Conservation (phyloP, 2,888 invertebrate species). For the Andrena haemorrhoa region DNA sequence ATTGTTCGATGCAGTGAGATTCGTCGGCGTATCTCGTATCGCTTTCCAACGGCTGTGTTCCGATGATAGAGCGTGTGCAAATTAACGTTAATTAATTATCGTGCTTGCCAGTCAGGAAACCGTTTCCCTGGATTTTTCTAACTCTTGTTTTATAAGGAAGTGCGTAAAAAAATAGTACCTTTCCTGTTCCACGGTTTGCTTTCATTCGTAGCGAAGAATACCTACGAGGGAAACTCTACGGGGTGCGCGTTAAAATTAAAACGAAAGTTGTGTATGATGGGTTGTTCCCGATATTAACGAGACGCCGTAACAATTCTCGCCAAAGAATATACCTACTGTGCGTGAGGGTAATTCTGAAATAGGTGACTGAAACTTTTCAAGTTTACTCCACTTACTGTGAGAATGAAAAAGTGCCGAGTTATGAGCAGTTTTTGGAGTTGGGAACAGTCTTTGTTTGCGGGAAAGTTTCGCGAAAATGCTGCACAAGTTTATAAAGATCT, state of each 20-base stretch:
- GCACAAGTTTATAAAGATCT: background rate
- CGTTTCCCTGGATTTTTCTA: background rate
- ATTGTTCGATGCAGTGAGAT: constrained; percentile 12
- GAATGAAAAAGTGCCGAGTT: background rate
- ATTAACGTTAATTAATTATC: constrained; percentile 54
- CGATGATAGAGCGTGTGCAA: constrained; percentile 25
- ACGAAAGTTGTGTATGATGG: background rate
- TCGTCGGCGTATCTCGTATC: background rate
- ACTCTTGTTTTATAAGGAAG: background rate
- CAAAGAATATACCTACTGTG: background rate
- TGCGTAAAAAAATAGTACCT: constrained; percentile 5
- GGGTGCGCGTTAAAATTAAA: background rate
- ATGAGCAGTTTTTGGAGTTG: background rate
- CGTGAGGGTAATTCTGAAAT: too few relatives aligned
- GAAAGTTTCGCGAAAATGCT: background rate
- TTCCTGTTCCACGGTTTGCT: background rate
- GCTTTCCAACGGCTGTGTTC: constrained; percentile 22
- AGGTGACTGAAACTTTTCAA: background rate
- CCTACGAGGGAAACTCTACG: background rate
- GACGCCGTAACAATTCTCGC: background rate
- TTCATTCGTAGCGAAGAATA: background rate
- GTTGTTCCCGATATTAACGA: constrained; percentile 2
- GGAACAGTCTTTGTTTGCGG: background rate
- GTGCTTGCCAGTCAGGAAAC: constrained; percentile 43
- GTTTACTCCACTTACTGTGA: background rate